phyloP scores from a whole-genome alignment of 2,797 vertebrate species.

The Chrysocyon brachyurus region DNA sequence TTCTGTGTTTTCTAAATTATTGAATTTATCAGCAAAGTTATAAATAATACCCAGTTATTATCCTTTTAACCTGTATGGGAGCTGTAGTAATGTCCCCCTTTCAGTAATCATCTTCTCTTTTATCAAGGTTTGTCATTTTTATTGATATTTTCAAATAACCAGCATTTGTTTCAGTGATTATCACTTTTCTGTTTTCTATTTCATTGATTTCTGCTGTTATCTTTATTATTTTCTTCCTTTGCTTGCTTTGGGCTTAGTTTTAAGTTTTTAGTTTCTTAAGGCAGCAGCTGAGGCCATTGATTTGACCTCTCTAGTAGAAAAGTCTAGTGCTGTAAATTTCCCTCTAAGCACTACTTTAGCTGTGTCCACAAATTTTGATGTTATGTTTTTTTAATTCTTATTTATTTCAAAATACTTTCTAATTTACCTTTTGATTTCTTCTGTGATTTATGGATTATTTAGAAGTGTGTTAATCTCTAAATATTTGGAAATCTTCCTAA shows the following conservation, averaged over 20 bases:
- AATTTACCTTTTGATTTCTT: not conserved
- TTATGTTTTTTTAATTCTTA: not conserved
- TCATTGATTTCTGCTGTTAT: not conserved
- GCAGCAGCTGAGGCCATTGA: not conserved
- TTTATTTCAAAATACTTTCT: constrained; percentile 15
- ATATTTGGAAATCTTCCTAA: not conserved
- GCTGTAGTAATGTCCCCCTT: not conserved
- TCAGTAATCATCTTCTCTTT: not conserved
- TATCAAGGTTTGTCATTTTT: not conserved
- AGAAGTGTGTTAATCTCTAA: not conserved
- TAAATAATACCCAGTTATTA: not conserved
- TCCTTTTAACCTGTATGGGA: not conserved
- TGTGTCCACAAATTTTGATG: not conserved
- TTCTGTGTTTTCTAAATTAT: not conserved
- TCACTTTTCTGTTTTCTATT: not conserved
- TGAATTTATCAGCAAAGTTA: not conserved
- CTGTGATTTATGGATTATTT: not conserved
- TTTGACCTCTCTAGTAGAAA: not conserved
- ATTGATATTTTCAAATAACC: not conserved
- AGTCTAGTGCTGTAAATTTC: not conserved
- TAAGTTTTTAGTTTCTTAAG: not conserved
- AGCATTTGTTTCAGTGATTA: not conserved
- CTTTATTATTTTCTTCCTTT: constrained; percentile 23
- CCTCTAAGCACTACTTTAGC: not conserved
- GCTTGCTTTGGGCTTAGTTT: not conserved